Evolutionary conservation across 2,888 invertebrate genomes (phyloP), one percentile per base, ranked within the genome.

Genomic region (Priocnemis perturbator): DNA sequence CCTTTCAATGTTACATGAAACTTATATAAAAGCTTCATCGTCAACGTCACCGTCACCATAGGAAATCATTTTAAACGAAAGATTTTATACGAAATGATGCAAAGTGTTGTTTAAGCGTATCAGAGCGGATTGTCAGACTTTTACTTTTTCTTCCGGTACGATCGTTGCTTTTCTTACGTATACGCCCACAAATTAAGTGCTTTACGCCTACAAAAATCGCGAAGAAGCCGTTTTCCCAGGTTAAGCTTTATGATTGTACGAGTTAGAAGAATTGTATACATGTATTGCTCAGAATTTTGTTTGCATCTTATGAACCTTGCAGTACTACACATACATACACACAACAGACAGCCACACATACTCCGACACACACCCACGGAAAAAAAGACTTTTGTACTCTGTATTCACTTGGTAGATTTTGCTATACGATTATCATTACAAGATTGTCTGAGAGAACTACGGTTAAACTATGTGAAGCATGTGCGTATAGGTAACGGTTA

Each of bases 371-470:
- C 26, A 26, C 3, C 3, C 26, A 26, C 26, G 7, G 3, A 37
- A 37, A 37, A 11, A 37, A 37, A 11, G 7, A 74, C 81, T 81
- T 79, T 79, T 79, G 67, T 78, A 80, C 69, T 67, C 68, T 70
- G 63, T 80, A 78, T 72, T 68, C 76, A 71, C 71, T 60, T 72
- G 62, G 78, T 79, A 79, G 81, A 69, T 79, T 79, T 80, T 78
- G 74, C 79, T 81, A 81, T 81, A 80, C 72, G 60, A 81, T 76
- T 73, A 76, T 62, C 76, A 81, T 76, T 74, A 81, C 50, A 64
- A 70, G 70, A 71, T 72, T 60, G 75, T 77, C 77, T 73, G 73
- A 61, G 52, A 66, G 56, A 64, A 71, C 59, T 76, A 57, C 45
- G 60, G 67, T 53, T 71, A 76, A 68, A 60, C 63, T 69, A 21